These are phyloP conservation scores for Pilophorus perplexus DNA, from an alignment of 2,888 invertebrate genomes.

Conservation along the genomic window DNA sequence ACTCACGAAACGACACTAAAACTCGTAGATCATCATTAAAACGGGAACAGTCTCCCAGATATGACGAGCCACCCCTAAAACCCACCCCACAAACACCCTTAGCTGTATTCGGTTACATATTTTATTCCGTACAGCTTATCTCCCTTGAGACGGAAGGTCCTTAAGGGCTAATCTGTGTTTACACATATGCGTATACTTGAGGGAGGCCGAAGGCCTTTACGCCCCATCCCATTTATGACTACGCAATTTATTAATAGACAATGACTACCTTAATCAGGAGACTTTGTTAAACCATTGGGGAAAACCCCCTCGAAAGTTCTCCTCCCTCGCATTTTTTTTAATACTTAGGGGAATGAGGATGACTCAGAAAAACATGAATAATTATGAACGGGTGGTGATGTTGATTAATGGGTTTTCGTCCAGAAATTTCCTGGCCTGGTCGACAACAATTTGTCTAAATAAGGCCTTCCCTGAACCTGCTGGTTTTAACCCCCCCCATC, in stretches of 20 bases:
- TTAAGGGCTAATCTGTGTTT: conserved; percentile 43
- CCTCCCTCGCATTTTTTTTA: conserved; percentile 7
- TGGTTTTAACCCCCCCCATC: too few species aligned
- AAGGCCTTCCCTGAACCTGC: conserved; percentile 3
- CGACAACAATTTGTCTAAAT: conserved; percentile 36
- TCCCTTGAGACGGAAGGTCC: conserved; percentile 30
- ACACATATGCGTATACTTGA: conserved; percentile 40
- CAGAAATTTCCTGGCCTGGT: not conserved
- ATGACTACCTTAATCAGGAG: conserved; percentile 33
- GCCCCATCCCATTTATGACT: conserved; percentile 16
- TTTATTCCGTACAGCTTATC: conserved; percentile 40
- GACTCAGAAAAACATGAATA: conserved; percentile 36
- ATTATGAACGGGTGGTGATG: conserved; percentile 28
- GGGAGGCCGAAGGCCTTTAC: too few species aligned
- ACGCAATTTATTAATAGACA: conserved; percentile 35
- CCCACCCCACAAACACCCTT: too few species aligned
- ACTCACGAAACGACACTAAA: conserved; percentile 9
- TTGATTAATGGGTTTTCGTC: conserved; percentile 31
- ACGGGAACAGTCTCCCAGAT: not conserved
- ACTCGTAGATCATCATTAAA: conserved; percentile 24
- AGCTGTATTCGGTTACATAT: conserved; percentile 33
- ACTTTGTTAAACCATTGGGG: conserved; percentile 16
- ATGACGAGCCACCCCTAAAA: conserved; percentile 1
- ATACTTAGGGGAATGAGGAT: conserved; percentile 11
- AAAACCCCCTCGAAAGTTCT: not conserved